phyloP scores from a whole-genome alignment of 2,888 invertebrate species.

The Stratiomys singularior region DNA sequence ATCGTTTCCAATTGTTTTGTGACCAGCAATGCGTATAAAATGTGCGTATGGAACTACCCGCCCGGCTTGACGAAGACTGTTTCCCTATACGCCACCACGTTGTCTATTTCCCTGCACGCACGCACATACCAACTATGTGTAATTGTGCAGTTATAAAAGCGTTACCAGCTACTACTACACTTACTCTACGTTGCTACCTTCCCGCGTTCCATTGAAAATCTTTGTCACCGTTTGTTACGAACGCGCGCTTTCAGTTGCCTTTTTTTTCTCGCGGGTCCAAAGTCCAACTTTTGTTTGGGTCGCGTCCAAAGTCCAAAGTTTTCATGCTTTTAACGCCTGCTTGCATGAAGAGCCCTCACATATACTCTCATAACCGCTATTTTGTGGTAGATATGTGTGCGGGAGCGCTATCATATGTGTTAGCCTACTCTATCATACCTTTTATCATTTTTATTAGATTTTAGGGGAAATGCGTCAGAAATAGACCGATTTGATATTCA shows the following conservation, averaged over 20 bases:
- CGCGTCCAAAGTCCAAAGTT: conserved; percentile 64
- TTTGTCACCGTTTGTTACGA: conserved; percentile 10
- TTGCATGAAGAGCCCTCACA: neutral
- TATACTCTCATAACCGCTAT: conserved; percentile 18
- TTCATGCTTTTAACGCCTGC: conserved; percentile 52
- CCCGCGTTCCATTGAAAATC: neutral
- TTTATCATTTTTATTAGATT: conserved; percentile 18
- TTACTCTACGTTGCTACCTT: neutral
- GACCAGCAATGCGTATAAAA: neutral
- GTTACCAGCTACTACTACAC: neutral
- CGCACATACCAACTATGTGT: too few relatives aligned
- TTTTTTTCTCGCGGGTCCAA: conserved; percentile 55
- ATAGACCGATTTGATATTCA: neutral
- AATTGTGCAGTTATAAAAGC: neutral
- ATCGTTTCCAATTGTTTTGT: neutral
- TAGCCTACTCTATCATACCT: neutral
- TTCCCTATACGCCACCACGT: neutral
- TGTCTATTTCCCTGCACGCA: neutral
- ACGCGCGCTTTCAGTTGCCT: conserved; percentile 1
- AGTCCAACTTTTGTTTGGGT: conserved; percentile 60
- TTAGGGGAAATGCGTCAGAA: conserved; percentile 19
- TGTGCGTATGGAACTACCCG: neutral
- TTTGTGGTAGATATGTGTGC: neutral
- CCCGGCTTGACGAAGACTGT: neutral
- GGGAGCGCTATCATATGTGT: neutral